Evolutionary conservation across 2,888 invertebrate genomes (phyloP), one percentile per base, ranked within the genome.

Genomic region (Catonia carolina): DNA sequence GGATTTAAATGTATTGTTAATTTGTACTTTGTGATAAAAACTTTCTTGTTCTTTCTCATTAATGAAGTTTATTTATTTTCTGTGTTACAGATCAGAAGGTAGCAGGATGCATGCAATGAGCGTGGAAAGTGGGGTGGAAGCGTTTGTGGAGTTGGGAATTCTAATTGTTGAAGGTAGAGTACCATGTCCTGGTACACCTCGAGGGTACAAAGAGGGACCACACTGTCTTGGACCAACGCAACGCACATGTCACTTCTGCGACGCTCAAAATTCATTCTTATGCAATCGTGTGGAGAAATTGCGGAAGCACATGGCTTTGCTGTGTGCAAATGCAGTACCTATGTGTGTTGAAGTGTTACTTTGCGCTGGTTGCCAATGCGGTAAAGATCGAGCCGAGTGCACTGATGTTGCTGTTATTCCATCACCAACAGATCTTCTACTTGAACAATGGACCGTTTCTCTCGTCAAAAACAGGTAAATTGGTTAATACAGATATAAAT

Each of bases 391-490:
- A 59, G 70, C 71, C 14, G 65, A 63, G 67, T 68, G 69, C 36
- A 69, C 69, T 50, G 74, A 72, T 61, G 69, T 69, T 50, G 66
- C 69, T 58, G 68, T 70, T 41, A 73, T 73, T 59, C 72, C 75
- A 50, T 70, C 76, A 45, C 74, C 79, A 4, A 75, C 82, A 67
- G 71, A 79, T 64, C 73, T 88, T 64, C 77, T 89, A 54, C 74
- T 92, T 63, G 92, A 92, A 72, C 81, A 89, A 65, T 92, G 92
- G 92, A 86, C 83, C 61, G 82, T 91, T 71, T 78, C 80, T 64
- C 77, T 85, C 58, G 74, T 79, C 37, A 74, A 76, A 60, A 78
- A 77, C 72, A 79, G 78, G 82, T 82, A 69, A 70, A 71, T 69
- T 20, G 48, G 12, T 22, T n/a, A 48, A 48, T 8, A 22, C n/a